These are phyloP conservation scores for Cyanoramphus novaezelandiae DNA, from an alignment of 2,113 vertebrate species.

Conservation along the genomic window DNA sequence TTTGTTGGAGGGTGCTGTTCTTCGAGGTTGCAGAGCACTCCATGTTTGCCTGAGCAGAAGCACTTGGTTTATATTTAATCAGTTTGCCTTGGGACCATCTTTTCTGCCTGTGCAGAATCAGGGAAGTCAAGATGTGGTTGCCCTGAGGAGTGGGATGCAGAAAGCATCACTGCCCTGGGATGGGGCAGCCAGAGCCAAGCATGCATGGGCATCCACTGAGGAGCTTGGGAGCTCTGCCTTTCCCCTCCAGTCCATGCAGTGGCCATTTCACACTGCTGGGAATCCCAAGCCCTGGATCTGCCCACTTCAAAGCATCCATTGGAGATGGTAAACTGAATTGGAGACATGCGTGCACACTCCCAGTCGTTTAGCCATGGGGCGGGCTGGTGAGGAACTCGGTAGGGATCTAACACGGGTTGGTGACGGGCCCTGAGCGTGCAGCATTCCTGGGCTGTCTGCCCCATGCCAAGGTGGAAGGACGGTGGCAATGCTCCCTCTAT, in stretches of 20 bases:
- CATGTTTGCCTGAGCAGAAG: neutral
- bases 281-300: neutral
- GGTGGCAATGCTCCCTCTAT: neutral
- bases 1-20: neutral
- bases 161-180: neutral
- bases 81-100: neutral
- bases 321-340: accelerated
- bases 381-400: neutral
- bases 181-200: neutral
- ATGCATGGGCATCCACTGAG: neutral
- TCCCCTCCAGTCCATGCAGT: neutral
- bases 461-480: accelerated
- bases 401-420: accelerated
- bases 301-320: neutral
- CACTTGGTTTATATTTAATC: neutral
- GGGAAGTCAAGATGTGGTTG: neutral
- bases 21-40: neutral
- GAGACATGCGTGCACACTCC: accelerated
- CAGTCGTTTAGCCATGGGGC: accelerated
- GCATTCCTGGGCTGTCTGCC: accelerated
- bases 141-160: neutral
- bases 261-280: neutral
- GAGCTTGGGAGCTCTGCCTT: neutral
- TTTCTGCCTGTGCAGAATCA: neutral
- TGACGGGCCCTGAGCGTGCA: accelerated